phyloP scores from a whole-genome alignment of 1,140 invertebrate species.

The Trichonephila inaurata region DNA sequence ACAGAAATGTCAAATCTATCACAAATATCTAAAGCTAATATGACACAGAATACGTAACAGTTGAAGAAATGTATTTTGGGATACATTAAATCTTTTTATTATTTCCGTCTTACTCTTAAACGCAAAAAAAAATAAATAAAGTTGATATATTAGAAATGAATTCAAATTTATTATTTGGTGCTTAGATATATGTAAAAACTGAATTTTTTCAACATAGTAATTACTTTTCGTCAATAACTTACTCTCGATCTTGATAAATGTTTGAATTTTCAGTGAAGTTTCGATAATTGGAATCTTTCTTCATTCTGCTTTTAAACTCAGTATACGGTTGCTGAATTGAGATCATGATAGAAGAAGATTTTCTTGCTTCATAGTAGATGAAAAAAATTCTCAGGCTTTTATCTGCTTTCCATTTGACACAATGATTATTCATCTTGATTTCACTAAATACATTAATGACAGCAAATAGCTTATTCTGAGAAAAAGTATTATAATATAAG shows the following conservation, averaged over 20 bases:
- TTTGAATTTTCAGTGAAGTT: neutral
- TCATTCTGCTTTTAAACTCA: neutral
- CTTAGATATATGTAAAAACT: no score
- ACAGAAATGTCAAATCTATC: no score
- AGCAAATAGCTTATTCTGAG: no score
- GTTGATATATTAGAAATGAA: no score
- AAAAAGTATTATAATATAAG: no score
- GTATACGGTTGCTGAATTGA: neutral
- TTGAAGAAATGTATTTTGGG: no score
- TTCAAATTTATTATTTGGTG: no score
- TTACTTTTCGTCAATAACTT: neutral
- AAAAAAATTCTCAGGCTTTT: neutral
- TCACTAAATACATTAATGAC: neutral
- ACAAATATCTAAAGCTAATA: no score
- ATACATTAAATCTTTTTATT: no score
- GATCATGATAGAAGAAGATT: neutral
- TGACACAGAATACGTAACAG: no score
- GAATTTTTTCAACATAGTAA: neutral
- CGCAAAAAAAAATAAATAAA: no score
- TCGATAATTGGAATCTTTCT: neutral
- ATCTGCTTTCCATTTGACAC: neutral
- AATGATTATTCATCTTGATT: neutral
- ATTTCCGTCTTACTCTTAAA: no score
- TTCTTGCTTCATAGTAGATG: neutral
- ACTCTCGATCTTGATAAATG: slow-evolving; percentile 7